phyloP scores from a whole-genome alignment of 2,797 vertebrate genomes.

The Etheostoma perlongum region DNA sequence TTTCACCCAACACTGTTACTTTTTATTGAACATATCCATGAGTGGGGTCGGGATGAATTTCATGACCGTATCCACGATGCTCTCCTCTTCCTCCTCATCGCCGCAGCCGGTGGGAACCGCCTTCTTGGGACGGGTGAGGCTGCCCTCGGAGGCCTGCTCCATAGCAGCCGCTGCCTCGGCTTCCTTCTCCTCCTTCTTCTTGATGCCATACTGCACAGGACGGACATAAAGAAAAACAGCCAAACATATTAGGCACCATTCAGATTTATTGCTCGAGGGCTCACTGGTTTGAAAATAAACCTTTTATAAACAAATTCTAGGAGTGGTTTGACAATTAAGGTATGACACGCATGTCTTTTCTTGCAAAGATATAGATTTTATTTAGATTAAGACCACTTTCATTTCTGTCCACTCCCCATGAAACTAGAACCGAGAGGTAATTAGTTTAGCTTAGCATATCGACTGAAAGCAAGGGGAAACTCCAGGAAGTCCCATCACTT shows the following conservation, averaged over 20 bases:
- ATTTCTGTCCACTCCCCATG: not conserved
- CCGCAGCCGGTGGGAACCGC: slow-evolving; percentile 95
- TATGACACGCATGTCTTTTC: no score
- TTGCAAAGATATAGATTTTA: no score
- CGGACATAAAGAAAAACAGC: not conserved
- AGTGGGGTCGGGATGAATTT: slow-evolving; percentile 97
- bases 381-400: not conserved
- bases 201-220: slow-evolving; percentile 80
- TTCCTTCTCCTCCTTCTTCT: slow-evolving; percentile 95
- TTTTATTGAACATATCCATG: slow-evolving; percentile 99
- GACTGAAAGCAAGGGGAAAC: not conserved
- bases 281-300: not conserved
- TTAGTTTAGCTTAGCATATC: not conserved
- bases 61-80: slow-evolving; percentile 98
- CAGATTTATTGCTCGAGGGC: not conserved
- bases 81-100: slow-evolving; percentile 94
- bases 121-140: slow-evolving; percentile 96
- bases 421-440: not conserved
- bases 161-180: slow-evolving; percentile 95
- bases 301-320: not conserved
- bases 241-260: rapidly evolving
- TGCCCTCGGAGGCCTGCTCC: slow-evolving; percentile 96
- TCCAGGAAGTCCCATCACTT: not conserved
- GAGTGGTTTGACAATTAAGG: no score
- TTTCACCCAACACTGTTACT: slow-evolving; percentile 83